Conservation (phyloP, 2,797 vertebrate species). For the Pteronotus mesoamericanus region DNA sequence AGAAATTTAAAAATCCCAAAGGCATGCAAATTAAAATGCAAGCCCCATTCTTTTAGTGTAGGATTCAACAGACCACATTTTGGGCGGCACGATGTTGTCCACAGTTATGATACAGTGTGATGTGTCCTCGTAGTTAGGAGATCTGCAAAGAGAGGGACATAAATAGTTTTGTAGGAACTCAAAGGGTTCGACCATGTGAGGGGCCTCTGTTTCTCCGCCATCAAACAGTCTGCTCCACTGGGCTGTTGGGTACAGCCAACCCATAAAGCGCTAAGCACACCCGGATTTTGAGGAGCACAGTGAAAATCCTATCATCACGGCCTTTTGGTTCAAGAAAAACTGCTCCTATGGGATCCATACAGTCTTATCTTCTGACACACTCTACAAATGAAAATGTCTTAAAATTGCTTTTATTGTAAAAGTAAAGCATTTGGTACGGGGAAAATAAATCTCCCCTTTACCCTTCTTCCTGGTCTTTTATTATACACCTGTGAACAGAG, state of each 20-base stretch:
- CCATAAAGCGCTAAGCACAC: fast-evolving
- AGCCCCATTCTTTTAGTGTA: neutral
- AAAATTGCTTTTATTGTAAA: neutral
- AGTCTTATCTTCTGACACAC: neutral
- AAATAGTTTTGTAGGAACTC: neutral
- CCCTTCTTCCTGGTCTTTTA: neutral
- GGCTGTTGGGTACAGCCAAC: neutral
- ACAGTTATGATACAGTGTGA: neutral
- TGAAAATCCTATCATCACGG: neutral
- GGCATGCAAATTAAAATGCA: neutral
- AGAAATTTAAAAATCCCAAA: neutral
- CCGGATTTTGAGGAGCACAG: neutral
- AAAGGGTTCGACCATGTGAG: neutral
- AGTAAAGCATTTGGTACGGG: neutral
- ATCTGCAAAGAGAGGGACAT: neutral
- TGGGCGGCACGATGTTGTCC: neutral
- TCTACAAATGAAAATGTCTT: neutral
- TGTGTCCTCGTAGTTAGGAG: neutral
- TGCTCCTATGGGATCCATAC: neutral
- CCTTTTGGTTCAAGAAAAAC: neutral
- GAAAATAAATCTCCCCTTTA: neutral
- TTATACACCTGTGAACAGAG: neutral
- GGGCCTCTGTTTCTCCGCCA: neutral
- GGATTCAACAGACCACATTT: neutral
- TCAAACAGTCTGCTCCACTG: fast-evolving